A percentile compares a stretch with the other conserved stretches of the same genome.
Conservation (phyloP, 1,140 invertebrate species). For the Kradibia gibbosae region DNA sequence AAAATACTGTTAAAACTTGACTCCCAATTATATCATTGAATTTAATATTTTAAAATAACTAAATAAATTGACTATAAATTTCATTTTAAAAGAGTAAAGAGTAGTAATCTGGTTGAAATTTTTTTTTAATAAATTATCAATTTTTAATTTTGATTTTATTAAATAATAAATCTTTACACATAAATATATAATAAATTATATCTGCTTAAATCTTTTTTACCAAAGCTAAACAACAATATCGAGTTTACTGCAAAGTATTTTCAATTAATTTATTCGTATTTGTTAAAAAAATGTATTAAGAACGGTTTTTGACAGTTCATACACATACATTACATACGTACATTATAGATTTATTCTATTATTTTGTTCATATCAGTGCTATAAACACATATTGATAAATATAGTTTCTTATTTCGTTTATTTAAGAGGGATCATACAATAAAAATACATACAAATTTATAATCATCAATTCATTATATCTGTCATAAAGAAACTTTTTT, state of each 20-base stretch:
- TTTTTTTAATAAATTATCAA: background rate
- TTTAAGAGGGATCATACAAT: background rate
- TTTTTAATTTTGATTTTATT: conserved; percentile 3
- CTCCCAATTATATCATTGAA: background rate
- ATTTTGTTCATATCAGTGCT: too few species aligned
- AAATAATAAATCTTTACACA: background rate
- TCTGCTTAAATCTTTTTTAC: background rate
- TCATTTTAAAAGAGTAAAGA: background rate
- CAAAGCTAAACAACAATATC: background rate
- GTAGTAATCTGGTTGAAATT: background rate
- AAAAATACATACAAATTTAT: too few species aligned
- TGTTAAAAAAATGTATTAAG: background rate
- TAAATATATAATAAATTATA: conserved; percentile 7
- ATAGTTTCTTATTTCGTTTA: background rate
- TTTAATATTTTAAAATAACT: background rate
- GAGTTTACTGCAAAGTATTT: conserved; percentile 3
- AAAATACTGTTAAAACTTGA: background rate
- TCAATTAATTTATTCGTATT: conserved; percentile 21
- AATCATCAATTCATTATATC: too few species aligned
- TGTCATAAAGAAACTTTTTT: too few species aligned
- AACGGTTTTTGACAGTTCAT: too few species aligned
- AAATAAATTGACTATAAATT: background rate
- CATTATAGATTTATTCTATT: background rate
- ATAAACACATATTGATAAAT: background rate
- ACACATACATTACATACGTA: background rate